These are phyloP conservation scores for Perca fluviatilis DNA, from an alignment of 2,113 vertebrate species.

Conservation along the genomic window DNA sequence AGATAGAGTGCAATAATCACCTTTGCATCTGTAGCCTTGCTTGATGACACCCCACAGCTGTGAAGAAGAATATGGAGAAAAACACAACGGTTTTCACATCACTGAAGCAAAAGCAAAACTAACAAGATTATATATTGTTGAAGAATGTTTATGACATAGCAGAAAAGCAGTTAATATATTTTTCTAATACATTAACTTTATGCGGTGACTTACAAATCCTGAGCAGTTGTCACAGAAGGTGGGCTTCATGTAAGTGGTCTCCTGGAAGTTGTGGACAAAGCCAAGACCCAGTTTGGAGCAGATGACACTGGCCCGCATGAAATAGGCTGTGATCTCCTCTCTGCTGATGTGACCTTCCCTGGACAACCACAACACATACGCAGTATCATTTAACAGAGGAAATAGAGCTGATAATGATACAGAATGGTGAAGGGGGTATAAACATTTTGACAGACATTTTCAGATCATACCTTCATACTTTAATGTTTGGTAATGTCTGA, in stretches of 20 bases:
- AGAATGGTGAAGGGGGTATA: neutral
- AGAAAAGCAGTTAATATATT: neutral
- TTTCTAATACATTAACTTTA: neutral
- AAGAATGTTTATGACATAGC: neutral
- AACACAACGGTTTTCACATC: neutral
- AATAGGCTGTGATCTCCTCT: slow-evolving; percentile 96
- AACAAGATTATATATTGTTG: too few relatives aligned
- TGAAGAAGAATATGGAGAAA: slow-evolving; percentile 54
- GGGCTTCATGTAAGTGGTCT: slow-evolving; percentile 96
- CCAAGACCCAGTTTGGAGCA: slow-evolving; percentile 95
- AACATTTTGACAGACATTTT: neutral
- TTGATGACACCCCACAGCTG: slow-evolving; percentile 98
- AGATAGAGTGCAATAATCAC: slow-evolving; percentile 76
- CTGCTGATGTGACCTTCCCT: slow-evolving; percentile 95
- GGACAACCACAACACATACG: slow-evolving; percentile 30
- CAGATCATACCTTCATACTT: neutral
- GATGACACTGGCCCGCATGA: slow-evolving; percentile 96
- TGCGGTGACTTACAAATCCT: slow-evolving; percentile 91
- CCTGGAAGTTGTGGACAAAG: slow-evolving; percentile 96
- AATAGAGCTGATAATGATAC: neutral
- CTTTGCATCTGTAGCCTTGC: slow-evolving; percentile 96
- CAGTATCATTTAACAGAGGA: neutral
- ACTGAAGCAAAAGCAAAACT: neutral
- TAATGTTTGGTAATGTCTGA: neutral
- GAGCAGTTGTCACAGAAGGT: slow-evolving; percentile 99